Conservation (phyloP, 2,797 vertebrate genomes). For the Acropternis orthonyx region DNA sequence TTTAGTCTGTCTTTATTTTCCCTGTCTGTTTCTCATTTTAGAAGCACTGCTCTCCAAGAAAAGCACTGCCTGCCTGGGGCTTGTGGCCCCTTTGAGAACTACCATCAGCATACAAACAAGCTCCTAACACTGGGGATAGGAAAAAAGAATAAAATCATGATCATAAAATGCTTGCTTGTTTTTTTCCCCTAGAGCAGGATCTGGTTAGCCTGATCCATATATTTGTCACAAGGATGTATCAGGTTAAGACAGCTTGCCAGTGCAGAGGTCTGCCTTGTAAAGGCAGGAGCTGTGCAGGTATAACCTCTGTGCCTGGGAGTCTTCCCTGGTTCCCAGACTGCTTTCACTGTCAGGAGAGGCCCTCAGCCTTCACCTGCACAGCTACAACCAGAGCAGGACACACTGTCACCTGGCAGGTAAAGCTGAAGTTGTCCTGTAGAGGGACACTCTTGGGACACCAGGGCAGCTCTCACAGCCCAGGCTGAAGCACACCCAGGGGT, state of each 20-base stretch:
- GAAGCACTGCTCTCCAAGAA: not conserved
- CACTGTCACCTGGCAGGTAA: not conserved
- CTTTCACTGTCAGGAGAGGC: not conserved
- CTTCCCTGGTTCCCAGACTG: not conserved
- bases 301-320: not conserved
- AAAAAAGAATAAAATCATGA: not conserved
- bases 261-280: not conserved
- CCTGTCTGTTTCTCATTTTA: slow-evolving; percentile 50
- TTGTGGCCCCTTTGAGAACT: not conserved
- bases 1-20: not conserved
- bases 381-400: not conserved
- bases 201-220: not conserved
- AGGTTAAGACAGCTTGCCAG: not conserved
- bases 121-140: not conserved
- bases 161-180: not conserved
- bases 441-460: not conserved
- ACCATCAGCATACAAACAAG: not conserved
- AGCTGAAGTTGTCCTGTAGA: not conserved
- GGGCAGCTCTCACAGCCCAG: not conserved
- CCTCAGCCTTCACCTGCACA: not conserved
- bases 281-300: not conserved
- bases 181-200: not conserved
- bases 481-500: not conserved
- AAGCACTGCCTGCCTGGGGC: slow-evolving; percentile 15
- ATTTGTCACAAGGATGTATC: not conserved